Evolutionary conservation across 2,797 vertebrate species (phyloP), one percentile per base, ranked within the genome.

Genomic region (Pseudochirops corinnae): DNA sequence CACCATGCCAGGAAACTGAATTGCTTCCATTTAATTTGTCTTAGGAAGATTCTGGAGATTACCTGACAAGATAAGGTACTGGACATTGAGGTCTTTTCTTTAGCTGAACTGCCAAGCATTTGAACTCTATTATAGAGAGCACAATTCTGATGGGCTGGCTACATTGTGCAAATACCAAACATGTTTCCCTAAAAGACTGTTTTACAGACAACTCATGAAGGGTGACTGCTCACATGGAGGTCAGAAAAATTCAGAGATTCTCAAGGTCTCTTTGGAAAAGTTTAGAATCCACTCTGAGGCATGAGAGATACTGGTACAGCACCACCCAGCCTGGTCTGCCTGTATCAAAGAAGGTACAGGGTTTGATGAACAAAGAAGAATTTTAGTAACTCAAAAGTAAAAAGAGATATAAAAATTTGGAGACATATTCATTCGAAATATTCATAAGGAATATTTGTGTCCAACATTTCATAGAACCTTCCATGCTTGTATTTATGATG

Each of bases 401-500:
- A 1, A n/a, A 18, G 62, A 67, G 14, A 67, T n/a, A 5, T 1
- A n/a, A 5, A 67, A 67, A 67, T n/a, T n/a, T 67, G n/a, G 4
- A 67, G 1, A 33, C 31, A 62, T 33, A 31, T 62, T 29, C 12
- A 62, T 21, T 62, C 33, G 14, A 18, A n/a, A 60, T 31, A 13
- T 60, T 31, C 0, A 31, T 29, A 31, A 12, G 58, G 58, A 60
- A 10, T 60, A 60, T 31, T 60, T 60, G 29, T 60, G 29, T 3
- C 28, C 0, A 2, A 6, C 33, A 33, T n/a, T 16, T 67, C 13
- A 1, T n/a, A 18, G 5, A 67, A 5, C 1, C 5, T 67, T 7
- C 5, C n/a, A 14, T 67, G 33, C 33, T n/a, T 67, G 1, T n/a
- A 67, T n/a, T n/a, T 67, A 5, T 18, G 5, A 67, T n/a, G 33